phyloP scores from a whole-genome alignment of 1,140 invertebrate genomes.

The Listronotus oregonensis region DNA sequence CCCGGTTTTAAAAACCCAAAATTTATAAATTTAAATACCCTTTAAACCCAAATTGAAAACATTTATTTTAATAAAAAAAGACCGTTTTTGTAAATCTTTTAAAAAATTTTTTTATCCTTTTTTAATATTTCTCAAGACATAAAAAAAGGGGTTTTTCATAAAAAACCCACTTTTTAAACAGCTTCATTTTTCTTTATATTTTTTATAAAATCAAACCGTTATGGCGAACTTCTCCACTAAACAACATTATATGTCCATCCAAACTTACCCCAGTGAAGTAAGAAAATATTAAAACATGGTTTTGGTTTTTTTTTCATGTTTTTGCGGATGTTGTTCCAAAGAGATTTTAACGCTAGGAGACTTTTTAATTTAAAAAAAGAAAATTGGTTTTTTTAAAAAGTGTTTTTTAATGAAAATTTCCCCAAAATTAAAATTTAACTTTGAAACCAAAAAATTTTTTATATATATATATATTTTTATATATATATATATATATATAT shows the following conservation, averaged over 20 bases:
- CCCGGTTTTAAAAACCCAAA: too few relatives aligned
- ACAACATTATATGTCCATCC: conserved; percentile 85
- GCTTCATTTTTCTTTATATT: conserved; percentile 78
- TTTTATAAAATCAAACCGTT: conserved; percentile 89
- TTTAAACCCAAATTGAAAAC: too few relatives aligned
- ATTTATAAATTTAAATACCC: too few relatives aligned
- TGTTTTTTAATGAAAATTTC: too few relatives aligned
- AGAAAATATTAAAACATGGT: conserved; percentile 75
- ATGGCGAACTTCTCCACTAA: conserved; percentile 86
- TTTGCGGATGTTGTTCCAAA: conserved; percentile 28
- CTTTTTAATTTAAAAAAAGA: too few relatives aligned
- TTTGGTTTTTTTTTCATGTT: conserved; percentile 21
- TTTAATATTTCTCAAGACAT: conserved; percentile 78
- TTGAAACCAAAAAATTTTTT: too few relatives aligned
- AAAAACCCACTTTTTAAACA: conserved; percentile 72
- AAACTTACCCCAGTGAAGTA: conserved; percentile 86
- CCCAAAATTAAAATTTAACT: too few relatives aligned
- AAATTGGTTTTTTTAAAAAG: too few relatives aligned
- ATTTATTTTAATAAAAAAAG: too few relatives aligned
- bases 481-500: too few relatives aligned
- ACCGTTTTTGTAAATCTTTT: too few relatives aligned
- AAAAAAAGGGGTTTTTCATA: conserved; percentile 84
- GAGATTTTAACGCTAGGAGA: conserved; percentile 26
- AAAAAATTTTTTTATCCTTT: conserved; percentile 39
- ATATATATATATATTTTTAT: too few relatives aligned